phyloP scores from a whole-genome alignment of 2,113 vertebrate species.

The Capreolus pygargus region DNA sequence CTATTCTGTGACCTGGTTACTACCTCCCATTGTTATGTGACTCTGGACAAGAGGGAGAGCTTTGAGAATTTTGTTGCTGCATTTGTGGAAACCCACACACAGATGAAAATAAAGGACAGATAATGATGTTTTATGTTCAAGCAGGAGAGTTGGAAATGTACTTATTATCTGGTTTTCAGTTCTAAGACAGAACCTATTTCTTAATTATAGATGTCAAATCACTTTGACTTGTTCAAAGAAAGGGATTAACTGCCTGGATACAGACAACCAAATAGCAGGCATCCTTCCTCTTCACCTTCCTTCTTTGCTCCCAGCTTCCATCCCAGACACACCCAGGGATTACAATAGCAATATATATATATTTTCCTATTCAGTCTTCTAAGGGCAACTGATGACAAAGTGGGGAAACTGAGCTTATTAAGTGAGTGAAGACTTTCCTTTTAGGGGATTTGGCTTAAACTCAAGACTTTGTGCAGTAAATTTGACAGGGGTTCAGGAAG shows the following conservation, averaged over 20 bases:
- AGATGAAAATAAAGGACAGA: neutral
- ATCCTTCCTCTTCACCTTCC: neutral
- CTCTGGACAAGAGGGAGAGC: neutral
- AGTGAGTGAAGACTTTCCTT: neutral
- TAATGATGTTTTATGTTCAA: neutral
- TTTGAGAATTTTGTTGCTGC: neutral
- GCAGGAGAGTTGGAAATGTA: neutral
- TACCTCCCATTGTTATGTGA: neutral
- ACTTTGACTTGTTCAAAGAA: slow-evolving; percentile 30
- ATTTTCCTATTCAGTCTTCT: neutral
- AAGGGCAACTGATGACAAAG: neutral
- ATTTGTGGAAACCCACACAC: neutral
- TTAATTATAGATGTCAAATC: slow-evolving; percentile 30
- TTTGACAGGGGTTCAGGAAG: neutral
- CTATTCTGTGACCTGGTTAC: neutral
- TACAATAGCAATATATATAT: no score
- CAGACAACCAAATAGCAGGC: neutral
- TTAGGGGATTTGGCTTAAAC: neutral
- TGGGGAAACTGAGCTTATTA: neutral
- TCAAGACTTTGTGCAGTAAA: neutral
- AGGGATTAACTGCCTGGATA: slow-evolving; percentile 48
- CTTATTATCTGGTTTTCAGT: neutral
- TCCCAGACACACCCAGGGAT: neutral
- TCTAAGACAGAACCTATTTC: neutral
- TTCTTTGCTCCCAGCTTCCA: neutral